Conservation (phyloP, 1,140 invertebrate species). For the Brachionus manjavacas region DNA sequence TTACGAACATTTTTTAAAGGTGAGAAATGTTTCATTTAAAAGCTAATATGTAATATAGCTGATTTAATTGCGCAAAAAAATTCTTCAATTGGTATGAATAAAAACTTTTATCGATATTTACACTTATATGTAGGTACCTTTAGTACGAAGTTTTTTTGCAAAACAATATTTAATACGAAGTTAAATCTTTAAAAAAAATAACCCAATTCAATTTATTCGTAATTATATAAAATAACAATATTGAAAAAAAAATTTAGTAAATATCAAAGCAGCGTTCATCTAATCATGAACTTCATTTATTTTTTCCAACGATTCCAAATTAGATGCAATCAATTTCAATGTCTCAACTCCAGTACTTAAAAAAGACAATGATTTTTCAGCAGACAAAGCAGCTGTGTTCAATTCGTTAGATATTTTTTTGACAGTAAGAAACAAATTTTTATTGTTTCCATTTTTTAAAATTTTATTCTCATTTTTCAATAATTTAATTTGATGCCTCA, state of each 20-base stretch:
- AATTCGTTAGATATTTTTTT: not conserved
- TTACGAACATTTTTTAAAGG: not conserved
- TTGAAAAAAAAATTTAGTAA: not conserved
- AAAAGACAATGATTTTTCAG: constrained; percentile 7
- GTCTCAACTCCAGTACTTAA: not conserved
- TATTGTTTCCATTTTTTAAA: constrained; percentile 26
- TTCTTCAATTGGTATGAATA: not conserved
- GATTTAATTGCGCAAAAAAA: not conserved
- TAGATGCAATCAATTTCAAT: not conserved
- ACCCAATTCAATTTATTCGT: too few species aligned
- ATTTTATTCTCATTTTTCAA: constrained; percentile 17
- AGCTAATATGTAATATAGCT: not conserved
- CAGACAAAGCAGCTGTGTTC: constrained; percentile 14
- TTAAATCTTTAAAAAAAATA: too few species aligned
- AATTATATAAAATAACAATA: not conserved
- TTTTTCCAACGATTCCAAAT: constrained; percentile 32
- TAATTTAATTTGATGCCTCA: not conserved
- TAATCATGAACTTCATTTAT: not conserved
- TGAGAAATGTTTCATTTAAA: not conserved
- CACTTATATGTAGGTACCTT: too few species aligned
- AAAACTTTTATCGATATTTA: too few species aligned
- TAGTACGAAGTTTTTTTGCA: too few species aligned
- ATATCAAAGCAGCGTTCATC: not conserved
- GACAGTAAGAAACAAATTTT: not conserved
- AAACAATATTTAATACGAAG: too few species aligned